A percentile compares a stretch with the other conserved stretches of the same genome.
phyloP scores from a whole-genome alignment of 2,888 invertebrate species.

The Drosophila maculinotata region DNA sequence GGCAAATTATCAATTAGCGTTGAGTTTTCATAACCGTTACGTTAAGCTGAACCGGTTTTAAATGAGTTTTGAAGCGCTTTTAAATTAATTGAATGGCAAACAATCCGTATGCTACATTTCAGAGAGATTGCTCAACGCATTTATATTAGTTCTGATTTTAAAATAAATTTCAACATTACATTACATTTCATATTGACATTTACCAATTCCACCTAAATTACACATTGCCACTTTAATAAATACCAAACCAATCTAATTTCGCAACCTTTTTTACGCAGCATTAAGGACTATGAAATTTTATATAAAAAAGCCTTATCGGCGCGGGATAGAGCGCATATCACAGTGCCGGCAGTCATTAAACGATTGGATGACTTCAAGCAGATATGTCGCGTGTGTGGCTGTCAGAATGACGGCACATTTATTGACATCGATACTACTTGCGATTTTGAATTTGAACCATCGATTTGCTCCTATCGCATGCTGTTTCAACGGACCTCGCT shows the following conservation, averaged over 20 bases:
- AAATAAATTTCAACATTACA: no score
- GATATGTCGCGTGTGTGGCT: slow-evolving; percentile 36
- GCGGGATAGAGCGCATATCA: slow-evolving; percentile 1
- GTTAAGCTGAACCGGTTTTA: slow-evolving; percentile 9
- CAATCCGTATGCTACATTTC: not conserved
- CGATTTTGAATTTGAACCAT: slow-evolving; percentile 45
- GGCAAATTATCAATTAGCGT: slow-evolving; percentile 67
- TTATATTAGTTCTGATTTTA: no score
- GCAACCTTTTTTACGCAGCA: slow-evolving; percentile 11
- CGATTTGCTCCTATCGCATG: slow-evolving; percentile 32
- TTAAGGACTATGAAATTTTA: slow-evolving; percentile 19
- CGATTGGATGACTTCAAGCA: slow-evolving; percentile 10
- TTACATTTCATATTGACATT: no score
- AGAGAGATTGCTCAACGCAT: not conserved
- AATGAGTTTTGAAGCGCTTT: slow-evolving; percentile 4
- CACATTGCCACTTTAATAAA: no score
- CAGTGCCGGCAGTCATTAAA: not conserved
- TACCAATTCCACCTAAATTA: no score
- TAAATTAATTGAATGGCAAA: slow-evolving; percentile 6
- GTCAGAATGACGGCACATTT: slow-evolving; percentile 33
- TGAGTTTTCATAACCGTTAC: slow-evolving; percentile 42
- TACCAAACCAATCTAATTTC: no score
- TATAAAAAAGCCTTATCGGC: slow-evolving; percentile 16
- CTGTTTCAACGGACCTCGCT: slow-evolving; percentile 47
- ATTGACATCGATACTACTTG: slow-evolving; percentile 25